Evolutionary conservation across 2,888 invertebrate species (phyloP).

Genomic region (Scrobipalpa costella): DNA sequence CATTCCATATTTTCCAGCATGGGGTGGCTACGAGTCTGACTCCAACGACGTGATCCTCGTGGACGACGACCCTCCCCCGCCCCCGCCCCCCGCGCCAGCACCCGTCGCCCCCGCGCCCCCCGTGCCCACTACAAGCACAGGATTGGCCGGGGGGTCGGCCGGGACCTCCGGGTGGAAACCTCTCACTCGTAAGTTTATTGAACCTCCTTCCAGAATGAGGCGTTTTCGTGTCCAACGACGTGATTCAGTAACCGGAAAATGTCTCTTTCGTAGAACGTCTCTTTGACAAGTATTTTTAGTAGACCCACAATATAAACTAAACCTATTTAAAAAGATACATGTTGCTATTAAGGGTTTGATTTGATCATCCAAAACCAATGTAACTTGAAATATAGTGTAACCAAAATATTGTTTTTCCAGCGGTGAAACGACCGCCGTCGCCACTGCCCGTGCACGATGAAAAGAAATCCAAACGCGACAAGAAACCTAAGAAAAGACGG

Average conservation of each 20-base stretch:
- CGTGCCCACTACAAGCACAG: constrained; percentile 33
- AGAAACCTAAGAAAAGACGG: constrained; percentile 76
- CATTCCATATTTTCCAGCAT: constrained; percentile 49
- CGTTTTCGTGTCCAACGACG: too few species aligned
- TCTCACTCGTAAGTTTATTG: background rate
- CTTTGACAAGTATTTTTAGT: too few species aligned
- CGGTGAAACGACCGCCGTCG: constrained; percentile 63
- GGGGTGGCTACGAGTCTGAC: constrained; percentile 78
- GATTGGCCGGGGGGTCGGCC: constrained; percentile 41
- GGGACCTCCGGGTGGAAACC: constrained; percentile 59
- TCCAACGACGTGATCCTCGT: constrained; percentile 77
- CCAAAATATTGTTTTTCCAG: constrained; percentile 44
- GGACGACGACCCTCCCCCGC: constrained; percentile 67
- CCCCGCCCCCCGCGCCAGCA: constrained; percentile 37
- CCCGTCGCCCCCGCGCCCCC: constrained; percentile 39
- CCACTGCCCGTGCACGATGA: constrained; percentile 65
- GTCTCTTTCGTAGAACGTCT: too few species aligned
- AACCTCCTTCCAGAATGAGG: too few species aligned
- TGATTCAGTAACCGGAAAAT: too few species aligned
- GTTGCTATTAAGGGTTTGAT: too few species aligned
- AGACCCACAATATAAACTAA: too few species aligned
- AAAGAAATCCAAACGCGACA: constrained; percentile 74
- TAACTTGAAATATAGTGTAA: too few species aligned
- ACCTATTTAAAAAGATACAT: too few species aligned
- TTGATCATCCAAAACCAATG: too few species aligned